Percentiles rank a stretch among this genome's conserved stretches.
Evolutionary conservation across 2,888 invertebrate genomes (phyloP).

Genomic region (Fissipunctia ypsillon): DNA sequence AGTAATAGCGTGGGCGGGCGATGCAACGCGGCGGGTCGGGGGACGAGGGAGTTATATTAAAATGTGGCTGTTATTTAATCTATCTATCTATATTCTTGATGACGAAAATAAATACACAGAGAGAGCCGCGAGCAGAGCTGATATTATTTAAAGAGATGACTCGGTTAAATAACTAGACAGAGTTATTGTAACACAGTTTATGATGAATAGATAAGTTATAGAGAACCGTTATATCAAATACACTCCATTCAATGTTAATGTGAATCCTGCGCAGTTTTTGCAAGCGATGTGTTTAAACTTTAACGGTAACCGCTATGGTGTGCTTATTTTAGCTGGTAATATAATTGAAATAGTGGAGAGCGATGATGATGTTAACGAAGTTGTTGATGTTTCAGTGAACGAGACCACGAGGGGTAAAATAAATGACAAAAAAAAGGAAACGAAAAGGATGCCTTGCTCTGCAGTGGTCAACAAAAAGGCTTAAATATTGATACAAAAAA

Average conservation of each 20-base stretch:
- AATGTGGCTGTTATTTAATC: too few species aligned
- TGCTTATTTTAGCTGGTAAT: conserved; percentile 1
- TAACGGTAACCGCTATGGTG: conserved; percentile 43
- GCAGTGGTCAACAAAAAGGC: not conserved
- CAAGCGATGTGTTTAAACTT: conserved; percentile 34
- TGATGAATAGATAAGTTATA: conserved; percentile 39
- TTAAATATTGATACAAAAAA: not conserved
- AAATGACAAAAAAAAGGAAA: not conserved
- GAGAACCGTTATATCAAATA: conserved; percentile 46
- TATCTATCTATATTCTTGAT: too few species aligned
- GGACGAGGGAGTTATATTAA: too few species aligned
- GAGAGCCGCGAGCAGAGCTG: not conserved
- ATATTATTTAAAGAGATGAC: conserved; percentile 19
- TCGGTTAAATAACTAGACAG: conserved; percentile 31
- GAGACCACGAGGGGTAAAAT: not conserved
- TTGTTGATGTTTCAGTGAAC: not conserved
- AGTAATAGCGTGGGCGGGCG: too few species aligned
- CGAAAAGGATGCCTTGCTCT: not conserved
- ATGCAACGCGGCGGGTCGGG: too few species aligned
- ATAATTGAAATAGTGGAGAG: not conserved
- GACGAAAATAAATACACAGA: not conserved
- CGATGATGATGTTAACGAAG: not conserved
- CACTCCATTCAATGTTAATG: conserved; percentile 57
- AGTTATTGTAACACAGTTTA: conserved; percentile 42
- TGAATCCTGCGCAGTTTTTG: conserved; percentile 57